Evolutionary conservation across 2,888 invertebrate species (phyloP).

Genomic region (Brachyptera risi): DNA sequence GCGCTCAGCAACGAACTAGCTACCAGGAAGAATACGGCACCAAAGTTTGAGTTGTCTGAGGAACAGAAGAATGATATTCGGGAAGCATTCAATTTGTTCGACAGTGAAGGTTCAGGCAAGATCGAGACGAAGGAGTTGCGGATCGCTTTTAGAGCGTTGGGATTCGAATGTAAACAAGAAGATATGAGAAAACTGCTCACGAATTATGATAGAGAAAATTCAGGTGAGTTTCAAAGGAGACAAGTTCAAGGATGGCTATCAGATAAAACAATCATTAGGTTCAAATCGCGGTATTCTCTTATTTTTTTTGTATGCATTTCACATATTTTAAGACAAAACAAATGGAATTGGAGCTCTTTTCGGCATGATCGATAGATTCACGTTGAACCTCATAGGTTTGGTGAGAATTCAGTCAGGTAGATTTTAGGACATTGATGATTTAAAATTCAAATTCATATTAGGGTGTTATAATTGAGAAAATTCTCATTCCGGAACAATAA

Average conservation of each 20-base stretch:
- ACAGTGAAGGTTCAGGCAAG: slow-evolving; percentile 80
- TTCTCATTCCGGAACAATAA: no score
- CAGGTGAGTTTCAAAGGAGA: slow-evolving; percentile 44
- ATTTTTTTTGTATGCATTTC: no score
- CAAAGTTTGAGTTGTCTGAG: slow-evolving; percentile 10
- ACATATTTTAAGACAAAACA: no score
- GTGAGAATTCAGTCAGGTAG: no score
- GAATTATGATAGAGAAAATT: slow-evolving; percentile 61
- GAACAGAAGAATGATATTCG: slow-evolving; percentile 73
- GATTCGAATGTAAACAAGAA: slow-evolving; percentile 96
- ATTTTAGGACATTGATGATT: no score
- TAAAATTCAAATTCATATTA: no score
- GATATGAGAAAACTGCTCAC: slow-evolving; percentile 93
- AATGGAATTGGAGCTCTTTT: no score
- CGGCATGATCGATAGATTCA: no score
- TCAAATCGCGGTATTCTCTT: background rate
- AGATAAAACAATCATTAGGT: no score
- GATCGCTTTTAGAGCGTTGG: slow-evolving; percentile 86
- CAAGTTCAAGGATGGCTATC: slow-evolving; percentile 41
- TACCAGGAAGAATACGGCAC: slow-evolving; percentile 5
- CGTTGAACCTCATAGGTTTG: no score
- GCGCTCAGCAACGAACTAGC: no score
- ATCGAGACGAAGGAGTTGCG: slow-evolving; percentile 91
- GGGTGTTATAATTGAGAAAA: no score
- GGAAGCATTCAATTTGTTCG: slow-evolving; percentile 95